A percentile compares a stretch with the other conserved stretches of the same genome.
Evolutionary conservation across 2,113 vertebrate genomes (phyloP).

Genomic region (Catharus minimus): DNA sequence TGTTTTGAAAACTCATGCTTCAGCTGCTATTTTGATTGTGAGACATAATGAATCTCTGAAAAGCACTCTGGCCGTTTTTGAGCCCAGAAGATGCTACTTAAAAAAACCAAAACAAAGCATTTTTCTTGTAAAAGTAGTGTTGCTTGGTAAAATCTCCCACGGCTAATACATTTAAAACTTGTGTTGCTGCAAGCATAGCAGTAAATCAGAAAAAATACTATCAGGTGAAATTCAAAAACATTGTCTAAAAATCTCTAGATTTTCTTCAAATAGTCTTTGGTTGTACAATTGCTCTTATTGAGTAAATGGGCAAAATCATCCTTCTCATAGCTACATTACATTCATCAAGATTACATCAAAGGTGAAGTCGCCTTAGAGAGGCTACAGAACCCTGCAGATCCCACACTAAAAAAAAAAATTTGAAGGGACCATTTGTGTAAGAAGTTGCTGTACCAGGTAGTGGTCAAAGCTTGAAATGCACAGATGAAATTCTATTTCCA

Average conservation of each 20-base stretch:
- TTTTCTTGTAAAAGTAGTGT: background rate
- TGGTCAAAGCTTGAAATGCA: background rate
- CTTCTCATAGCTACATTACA: background rate
- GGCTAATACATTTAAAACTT: background rate
- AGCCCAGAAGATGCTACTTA: background rate
- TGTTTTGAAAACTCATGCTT: background rate
- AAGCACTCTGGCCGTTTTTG: background rate
- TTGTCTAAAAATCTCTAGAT: background rate
- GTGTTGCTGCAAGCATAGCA: background rate
- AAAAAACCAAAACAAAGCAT: background rate
- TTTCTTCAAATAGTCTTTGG: background rate
- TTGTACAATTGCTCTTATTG: background rate
- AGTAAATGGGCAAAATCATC: background rate
- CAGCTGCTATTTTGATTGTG: background rate
- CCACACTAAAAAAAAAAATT: background rate
- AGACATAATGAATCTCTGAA: background rate
- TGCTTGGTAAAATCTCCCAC: background rate
- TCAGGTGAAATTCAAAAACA: background rate
- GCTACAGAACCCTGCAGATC: background rate
- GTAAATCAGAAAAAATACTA: background rate
- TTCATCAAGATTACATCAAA: background rate
- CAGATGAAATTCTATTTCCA: background rate
- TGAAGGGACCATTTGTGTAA: background rate
- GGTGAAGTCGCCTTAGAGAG: background rate
- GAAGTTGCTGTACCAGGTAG: background rate